Conservation (phyloP, 2,888 invertebrate species). For the Meiosimyza platycephala region DNA sequence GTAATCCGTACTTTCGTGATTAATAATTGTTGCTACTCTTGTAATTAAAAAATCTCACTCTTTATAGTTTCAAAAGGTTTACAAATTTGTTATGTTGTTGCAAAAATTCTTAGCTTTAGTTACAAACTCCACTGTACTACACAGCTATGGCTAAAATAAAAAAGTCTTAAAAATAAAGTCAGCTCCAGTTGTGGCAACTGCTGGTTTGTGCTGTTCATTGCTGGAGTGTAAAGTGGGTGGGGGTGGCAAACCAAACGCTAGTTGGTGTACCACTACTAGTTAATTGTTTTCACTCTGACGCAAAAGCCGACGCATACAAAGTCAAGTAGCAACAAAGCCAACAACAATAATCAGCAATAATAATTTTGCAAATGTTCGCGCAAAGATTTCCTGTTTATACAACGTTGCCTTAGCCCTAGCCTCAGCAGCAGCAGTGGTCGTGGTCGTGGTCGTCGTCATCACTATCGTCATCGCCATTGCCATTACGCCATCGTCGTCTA, state of each 20-base stretch:
- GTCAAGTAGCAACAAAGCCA: constrained; percentile 19
- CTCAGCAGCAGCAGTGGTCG: neutral
- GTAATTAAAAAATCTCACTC: too few relatives aligned
- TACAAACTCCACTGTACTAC: too few relatives aligned
- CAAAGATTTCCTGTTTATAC: constrained; percentile 23
- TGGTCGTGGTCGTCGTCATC: neutral
- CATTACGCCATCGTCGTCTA: constrained; percentile 13
- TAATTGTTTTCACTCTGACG: constrained; percentile 6
- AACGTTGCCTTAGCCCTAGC: neutral
- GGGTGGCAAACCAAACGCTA: too few relatives aligned
- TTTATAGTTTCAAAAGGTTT: too few relatives aligned
- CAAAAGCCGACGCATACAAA: neutral
- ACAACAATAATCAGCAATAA: constrained; percentile 6
- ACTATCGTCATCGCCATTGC: neutral
- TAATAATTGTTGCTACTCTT: too few relatives aligned
- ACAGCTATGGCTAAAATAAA: too few relatives aligned
- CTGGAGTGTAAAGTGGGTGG: too few relatives aligned
- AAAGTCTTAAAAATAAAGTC: too few relatives aligned
- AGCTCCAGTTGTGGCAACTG: too few relatives aligned
- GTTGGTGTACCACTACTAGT: neutral
- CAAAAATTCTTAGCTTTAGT: too few relatives aligned
- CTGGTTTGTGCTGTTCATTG: neutral
- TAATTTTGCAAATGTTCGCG: constrained; percentile 19
- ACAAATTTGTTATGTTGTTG: too few relatives aligned
- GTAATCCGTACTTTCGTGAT: too few relatives aligned